Base-by-base conservation (phyloP, 2,888 invertebrate species). In the Carabus problematicus region DNA sequence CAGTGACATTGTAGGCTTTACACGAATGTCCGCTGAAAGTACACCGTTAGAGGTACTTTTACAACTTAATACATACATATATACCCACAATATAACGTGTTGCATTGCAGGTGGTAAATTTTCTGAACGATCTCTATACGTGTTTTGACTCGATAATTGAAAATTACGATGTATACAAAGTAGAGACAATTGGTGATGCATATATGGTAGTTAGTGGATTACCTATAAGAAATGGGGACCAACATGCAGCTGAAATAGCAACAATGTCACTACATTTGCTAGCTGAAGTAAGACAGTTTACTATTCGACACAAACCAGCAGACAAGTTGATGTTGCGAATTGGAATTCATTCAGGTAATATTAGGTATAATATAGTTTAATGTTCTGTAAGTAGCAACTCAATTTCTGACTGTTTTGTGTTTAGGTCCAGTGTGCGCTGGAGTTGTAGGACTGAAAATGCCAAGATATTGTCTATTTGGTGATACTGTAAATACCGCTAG, bases 71-170 rank as follows among this genome's bases (percentile, higher is more conserved):
- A 59, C 42, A 4, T 59, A 40, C 58, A 2, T 56, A 56, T 9
- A 8, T 42, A n/a, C n/a, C n/a, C n/a, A n/a, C n/a, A n/a, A 6
- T 29, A 29, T 29, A 29, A 29, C 6, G 14, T 64, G 47, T 59
- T 66, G 64, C 56, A 72, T 81, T 80, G n/a, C 83, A 94, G 93
- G 94, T 97, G 43, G 97, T 97, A 7, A 92, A 95, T 80, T 92
- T 97, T 77, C 83, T 97, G 55, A 97, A 97, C 79, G 96, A 96
- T 81, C 85, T 97, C 47, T 97, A 97, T 83, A 97, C 97, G 2
- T 91, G 93, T 76, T 97, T 97, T 77, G 97, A 97, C 80, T 94
- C 95, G 0, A 96, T 95, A 72, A 91, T 97, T 76, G 95, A 94
- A 76, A 90, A 93, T 79, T 97, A 93, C 77, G 94, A 96, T 77